Evolutionary conservation across 1,140 invertebrate species (phyloP), one percentile per base, ranked within the genome.

Genomic region (Drosophila ananassae): DNA sequence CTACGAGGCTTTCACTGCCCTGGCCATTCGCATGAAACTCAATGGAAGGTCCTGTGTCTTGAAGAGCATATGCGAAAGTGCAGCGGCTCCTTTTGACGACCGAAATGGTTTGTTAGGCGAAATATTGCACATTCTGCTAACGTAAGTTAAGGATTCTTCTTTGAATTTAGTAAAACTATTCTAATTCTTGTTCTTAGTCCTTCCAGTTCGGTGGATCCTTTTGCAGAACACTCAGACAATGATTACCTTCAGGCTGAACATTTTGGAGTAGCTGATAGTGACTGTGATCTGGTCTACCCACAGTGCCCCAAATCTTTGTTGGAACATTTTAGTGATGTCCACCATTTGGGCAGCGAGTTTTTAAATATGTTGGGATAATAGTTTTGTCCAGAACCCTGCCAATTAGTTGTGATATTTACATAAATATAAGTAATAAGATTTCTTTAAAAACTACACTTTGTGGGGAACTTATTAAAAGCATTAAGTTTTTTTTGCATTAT

Each of bases 31-130:
- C 63, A 94, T 94, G 91, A 94, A 95, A 9, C 93, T 94, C 62
- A 92, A 93, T 72, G 95, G 95, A 13, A 93, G 94, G 69, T 92
- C 93, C 59, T 96, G 96, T 91, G 92, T 96, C 58, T 93, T 96
- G 54, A 94, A 94, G 83, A 94, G 94, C 66, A 95, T 97, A 89
- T 97, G 96, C 79, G 95, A 96, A 91, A 93, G 94, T n/a, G 94
- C 95, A 0, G 93, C 94, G 58, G 92, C 93, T 22, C 95, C 95
- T 61, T 94, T 96, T 64, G 93, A 93, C 66, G 92, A 93, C 77
- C 93, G 94, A 75, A 93, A 93, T 76, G 95, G 95, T 32, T 92
- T 96, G 72, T 90, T 95, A 66, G 94, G 94, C 21, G 94, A 96
- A 93, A 92, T 96, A 75, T 92, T 95, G 39, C 95, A 95, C 89